Percentiles rank a stretch among this genome's conserved stretches.
Conservation (phyloP, 2,113 vertebrate species). For the Elanoides forficatus region DNA sequence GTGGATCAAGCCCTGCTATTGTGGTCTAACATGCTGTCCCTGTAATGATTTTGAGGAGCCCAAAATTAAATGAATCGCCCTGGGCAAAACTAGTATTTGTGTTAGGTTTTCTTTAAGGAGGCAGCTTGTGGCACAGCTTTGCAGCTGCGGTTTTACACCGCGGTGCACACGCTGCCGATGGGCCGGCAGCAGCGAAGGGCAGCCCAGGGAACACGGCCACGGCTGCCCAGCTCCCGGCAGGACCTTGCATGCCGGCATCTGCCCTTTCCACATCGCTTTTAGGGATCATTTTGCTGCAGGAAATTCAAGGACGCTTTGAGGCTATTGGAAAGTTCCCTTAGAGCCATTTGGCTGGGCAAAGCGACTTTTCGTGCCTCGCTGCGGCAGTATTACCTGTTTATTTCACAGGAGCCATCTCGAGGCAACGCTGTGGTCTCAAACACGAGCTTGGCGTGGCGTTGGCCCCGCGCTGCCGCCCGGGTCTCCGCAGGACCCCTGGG, state of each 20-base stretch:
- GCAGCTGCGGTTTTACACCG: neutral
- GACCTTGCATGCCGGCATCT: accelerated
- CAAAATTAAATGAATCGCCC: neutral
- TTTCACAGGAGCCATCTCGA: neutral
- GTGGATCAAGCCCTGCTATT: neutral
- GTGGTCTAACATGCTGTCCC: neutral
- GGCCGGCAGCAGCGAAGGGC: neutral
- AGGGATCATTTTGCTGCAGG: neutral
- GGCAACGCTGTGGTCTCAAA: neutral
- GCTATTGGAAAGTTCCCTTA: neutral
- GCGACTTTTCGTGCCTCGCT: accelerated
- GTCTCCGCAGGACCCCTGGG: neutral
- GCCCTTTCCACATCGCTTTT: neutral
- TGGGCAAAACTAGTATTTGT: neutral
- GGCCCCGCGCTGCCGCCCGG: accelerated
- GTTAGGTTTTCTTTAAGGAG: neutral
- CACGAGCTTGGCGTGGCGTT: accelerated
- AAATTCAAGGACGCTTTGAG: neutral
- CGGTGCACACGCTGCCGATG: accelerated
- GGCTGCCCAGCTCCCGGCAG: neutral
- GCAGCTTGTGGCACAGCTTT: neutral
- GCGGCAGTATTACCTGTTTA: neutral
- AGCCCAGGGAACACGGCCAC: accelerated
- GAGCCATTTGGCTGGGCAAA: neutral
- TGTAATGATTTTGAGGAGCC: neutral